Evolutionary conservation across 2,797 vertebrate genomes (phyloP).

Genomic region (Lagorchestes hirsutus): DNA sequence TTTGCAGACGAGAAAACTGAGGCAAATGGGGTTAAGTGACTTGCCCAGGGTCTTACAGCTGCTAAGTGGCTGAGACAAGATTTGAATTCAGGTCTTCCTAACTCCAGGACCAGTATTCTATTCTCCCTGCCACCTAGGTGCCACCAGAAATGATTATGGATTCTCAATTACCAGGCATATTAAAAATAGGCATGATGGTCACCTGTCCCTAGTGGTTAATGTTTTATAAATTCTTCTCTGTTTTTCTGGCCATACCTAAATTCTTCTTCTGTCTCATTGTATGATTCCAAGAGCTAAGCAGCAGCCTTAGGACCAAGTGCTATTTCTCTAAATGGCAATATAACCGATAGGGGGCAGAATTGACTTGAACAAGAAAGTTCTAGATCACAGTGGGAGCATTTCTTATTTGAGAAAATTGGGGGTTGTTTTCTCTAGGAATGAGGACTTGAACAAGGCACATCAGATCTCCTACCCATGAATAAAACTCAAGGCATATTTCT

Average conservation of each 20-base stretch:
- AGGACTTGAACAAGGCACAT: neutral
- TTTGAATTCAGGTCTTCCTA: neutral
- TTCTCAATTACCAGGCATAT: neutral
- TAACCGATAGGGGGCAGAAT: neutral
- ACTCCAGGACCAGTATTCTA: neutral
- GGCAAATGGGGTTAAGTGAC: slow-evolving; percentile 1
- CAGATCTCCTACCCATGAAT: neutral
- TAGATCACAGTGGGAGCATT: neutral
- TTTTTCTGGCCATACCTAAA: neutral
- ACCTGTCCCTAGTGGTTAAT: neutral
- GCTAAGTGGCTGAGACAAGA: neutral
- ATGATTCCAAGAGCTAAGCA: neutral
- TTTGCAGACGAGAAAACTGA: neutral
- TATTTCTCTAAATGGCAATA: neutral
- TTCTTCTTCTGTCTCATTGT: neutral
- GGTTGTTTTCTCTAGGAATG: neutral
- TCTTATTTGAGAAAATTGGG: neutral
- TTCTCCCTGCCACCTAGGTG: neutral
- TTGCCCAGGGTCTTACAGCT: neutral
- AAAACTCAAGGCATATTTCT: neutral
- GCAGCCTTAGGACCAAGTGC: neutral
- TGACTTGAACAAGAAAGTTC: neutral
- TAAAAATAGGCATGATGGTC: neutral
- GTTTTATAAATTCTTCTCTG: neutral
- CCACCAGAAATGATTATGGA: neutral